Evolutionary conservation across 2,797 vertebrate species (phyloP), one percentile per base, ranked within the genome.

Genomic region (Crenichthys baileyi): DNA sequence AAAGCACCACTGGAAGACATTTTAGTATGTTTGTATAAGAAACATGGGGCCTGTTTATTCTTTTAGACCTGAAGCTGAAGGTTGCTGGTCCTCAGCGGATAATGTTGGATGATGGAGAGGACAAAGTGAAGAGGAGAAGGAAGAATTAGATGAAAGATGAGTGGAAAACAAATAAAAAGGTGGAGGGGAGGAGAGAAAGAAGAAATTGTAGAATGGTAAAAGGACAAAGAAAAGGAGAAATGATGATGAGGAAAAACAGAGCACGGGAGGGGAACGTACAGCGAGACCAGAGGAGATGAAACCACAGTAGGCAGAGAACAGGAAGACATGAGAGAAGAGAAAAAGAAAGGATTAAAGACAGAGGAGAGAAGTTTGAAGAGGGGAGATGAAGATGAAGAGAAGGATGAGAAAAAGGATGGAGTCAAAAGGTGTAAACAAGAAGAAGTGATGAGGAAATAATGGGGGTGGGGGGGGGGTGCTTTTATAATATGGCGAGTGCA

Each of bases 381-480:
- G 36, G 36, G 36, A 36, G 36, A 36, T 36, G 36, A 36, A 36
- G 31, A 31, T 31, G 31, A 31, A 31, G 31, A 31, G 31, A 9
- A 5, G 11, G 13, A 58, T 9, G 16, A 46, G 26, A 26, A 4
- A 12, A 29, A 26, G 36, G 20, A 22, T 1, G 36, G 16, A 41
- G n/a, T 22, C 11, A 60, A 46, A 70, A 12, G 0, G 53, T 9
- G 53, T 48, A 31, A 68, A 46, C 20, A 0, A 46, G n/a, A 75
- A 0, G 24, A 58, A 36, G 50, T 20, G 41, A 56, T 5, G 72
- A 73, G 7, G 20, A 24, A 41, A 39, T 8, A 79, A 72, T n/a
- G 76, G 68, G 82, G 80, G 63, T 0, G 36, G 3, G 36, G 36
- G 89, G 60, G 71, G 36, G 26, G 56, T 55, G n/a, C n/a, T n/a